Evolutionary conservation across 2,888 invertebrate genomes (phyloP), one percentile per base, ranked within the genome.

Genomic region (Myopa testacea): DNA sequence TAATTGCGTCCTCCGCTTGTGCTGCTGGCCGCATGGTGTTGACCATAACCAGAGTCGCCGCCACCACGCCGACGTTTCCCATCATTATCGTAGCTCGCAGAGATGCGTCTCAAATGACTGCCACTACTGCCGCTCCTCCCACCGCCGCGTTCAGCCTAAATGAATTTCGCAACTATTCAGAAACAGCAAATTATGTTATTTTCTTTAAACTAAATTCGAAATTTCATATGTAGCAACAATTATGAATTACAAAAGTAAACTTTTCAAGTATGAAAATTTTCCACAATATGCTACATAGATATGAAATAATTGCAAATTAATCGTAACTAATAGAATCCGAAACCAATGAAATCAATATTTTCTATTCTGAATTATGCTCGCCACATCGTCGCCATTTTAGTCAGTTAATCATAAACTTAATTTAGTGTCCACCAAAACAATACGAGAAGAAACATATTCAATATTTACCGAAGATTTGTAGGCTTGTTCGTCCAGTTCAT

Each of bases 401-500:
- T 75, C 78, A 40, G 40, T 40, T 40, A 40, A 12, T 50, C 76
- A 10, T 55, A 55, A 71, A 1, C 12, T 50, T 50, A n/a, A 19
- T 7, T 62, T 65, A 74, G 52, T 71, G 76, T 38, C 62, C 68
- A n/a, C 38, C 40, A 45, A 2, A 14, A 67, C 38, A 37, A 69
- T 26, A 14, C n/a, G 10, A n/a, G 19, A 26, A 50, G 38, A 16
- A 40, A 55, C 0, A 34, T 37, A 7, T 62, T 69, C n/a, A 63
- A 79, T 87, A 88, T 84, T 88, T 88, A 88, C 88, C 87, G 82
- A 82, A 81, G 89, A 90, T 68, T 84, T 81, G 77, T 82, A 81
- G 52, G 81, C 82, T 12, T 81, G 79, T 63, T 87, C 88, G 62
- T 93, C 93, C 84, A 91, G 92, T 80, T 95, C 95, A 84, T 95